phyloP scores from a whole-genome alignment of 2,113 vertebrate genomes.

The Upupa epops region DNA sequence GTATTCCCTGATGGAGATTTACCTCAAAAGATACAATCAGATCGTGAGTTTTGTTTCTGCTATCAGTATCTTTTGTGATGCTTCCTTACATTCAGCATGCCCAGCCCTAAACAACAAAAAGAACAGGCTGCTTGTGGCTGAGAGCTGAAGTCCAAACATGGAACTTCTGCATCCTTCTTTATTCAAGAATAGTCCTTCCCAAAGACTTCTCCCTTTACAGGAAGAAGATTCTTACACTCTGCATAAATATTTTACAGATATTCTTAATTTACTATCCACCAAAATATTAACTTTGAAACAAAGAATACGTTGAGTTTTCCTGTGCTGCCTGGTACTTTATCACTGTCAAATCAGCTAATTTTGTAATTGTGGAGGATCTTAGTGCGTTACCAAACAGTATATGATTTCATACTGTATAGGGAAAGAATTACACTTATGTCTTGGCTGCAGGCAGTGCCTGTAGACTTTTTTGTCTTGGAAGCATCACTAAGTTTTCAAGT shows the following conservation, averaged over 20 bases:
- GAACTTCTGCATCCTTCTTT: not conserved
- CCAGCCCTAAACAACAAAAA: not conserved
- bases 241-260: slow-evolving; percentile 32
- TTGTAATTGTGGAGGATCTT: slow-evolving; percentile 4
- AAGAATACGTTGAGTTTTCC: not conserved
- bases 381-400: not conserved
- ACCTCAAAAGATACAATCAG: not conserved
- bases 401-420: not conserved
- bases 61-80: not conserved
- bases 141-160: not conserved
- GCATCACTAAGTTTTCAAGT: not conserved
- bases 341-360: slow-evolving; percentile 11
- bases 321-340: slow-evolving; percentile 21
- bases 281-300: slow-evolving; percentile 27
- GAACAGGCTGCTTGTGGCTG: not conserved
- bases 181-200: not conserved
- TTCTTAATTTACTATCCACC: not conserved
- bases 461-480: slow-evolving; percentile 4
- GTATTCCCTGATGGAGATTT: not conserved
- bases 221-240: too few species aligned
- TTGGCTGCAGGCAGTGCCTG: not conserved
- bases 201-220: not conserved
- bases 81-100: not conserved
- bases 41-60: not conserved
- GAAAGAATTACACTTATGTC: not conserved